Percentiles rank a stretch among this genome's conserved stretches.
Evolutionary conservation across 1,140 invertebrate genomes (phyloP).

Genomic region (Bacillus rossius): DNA sequence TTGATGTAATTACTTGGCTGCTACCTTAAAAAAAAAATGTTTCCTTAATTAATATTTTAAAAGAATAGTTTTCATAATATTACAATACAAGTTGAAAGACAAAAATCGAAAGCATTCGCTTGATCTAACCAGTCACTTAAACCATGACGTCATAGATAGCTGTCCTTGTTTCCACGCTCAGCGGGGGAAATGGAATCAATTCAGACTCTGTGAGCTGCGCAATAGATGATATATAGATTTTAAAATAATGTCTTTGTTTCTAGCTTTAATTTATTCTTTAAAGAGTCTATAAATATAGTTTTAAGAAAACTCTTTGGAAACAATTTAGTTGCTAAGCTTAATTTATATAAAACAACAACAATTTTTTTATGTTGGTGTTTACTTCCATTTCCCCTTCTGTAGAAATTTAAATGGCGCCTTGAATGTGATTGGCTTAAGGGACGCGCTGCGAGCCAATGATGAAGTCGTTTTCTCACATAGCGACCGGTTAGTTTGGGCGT

Average conservation of each 20-base stretch:
- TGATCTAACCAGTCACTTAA: constrained; percentile 6
- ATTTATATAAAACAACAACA: too few relatives aligned
- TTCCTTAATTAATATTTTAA: too few relatives aligned
- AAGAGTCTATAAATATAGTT: too few relatives aligned
- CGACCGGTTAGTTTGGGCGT: constrained; percentile 14
- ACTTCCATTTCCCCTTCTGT: constrained; percentile 7
- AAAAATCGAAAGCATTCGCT: background rate
- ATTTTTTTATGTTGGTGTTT: background rate
- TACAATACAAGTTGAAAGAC: too few relatives aligned
- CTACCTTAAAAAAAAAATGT: too few relatives aligned
- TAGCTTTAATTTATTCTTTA: too few relatives aligned
- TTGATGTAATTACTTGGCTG: too few relatives aligned
- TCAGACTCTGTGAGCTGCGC: background rate
- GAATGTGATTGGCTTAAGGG: constrained; percentile 11
- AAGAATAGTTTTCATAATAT: too few relatives aligned
- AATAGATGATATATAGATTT: background rate
- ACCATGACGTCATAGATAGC: constrained; percentile 7
- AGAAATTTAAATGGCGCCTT: constrained; percentile 16
- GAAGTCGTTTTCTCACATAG: constrained; percentile 11
- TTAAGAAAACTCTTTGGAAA: too few relatives aligned
- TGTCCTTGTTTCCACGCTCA: constrained; percentile 7
- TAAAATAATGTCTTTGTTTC: too few relatives aligned
- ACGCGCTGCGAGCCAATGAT: constrained; percentile 6
- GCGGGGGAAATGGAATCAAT: constrained; percentile 6
- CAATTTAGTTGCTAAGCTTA: too few relatives aligned